Percentiles rank a stretch among this genome's conserved stretches.
Evolutionary conservation across 2,888 invertebrate genomes (phyloP).

Genomic region (Tridacna gigas): DNA sequence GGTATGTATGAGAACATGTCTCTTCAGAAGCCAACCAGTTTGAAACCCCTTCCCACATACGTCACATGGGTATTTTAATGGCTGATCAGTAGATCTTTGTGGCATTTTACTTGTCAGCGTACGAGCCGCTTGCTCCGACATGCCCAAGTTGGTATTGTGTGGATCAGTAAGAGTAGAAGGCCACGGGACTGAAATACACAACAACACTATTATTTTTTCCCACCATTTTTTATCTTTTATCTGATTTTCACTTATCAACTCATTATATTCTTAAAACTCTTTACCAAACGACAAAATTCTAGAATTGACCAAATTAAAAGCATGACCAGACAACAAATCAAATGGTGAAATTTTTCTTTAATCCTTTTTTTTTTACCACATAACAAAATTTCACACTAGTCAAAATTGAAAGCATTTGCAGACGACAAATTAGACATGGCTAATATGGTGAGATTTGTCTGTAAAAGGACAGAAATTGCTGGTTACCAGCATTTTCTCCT

Average conservation of each 20-base stretch:
- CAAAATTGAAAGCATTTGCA: too few species aligned
- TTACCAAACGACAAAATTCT: not conserved
- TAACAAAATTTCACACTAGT: too few species aligned
- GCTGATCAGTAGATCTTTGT: not conserved
- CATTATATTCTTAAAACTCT: not conserved
- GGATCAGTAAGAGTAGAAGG: not conserved
- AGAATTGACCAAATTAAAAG: not conserved
- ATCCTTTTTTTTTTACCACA: too few species aligned
- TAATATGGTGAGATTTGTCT: too few species aligned
- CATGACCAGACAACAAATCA: not conserved
- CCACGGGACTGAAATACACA: not conserved
- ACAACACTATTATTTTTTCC: not conserved
- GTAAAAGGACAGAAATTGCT: too few species aligned
- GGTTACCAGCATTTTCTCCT: too few species aligned
- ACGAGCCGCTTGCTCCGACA: too few species aligned
- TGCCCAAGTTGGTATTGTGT: too few species aligned
- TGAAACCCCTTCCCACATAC: constrained; percentile 10
- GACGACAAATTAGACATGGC: too few species aligned
- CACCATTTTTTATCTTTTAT: too few species aligned
- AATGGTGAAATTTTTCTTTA: too few species aligned
- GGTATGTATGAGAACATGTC: not conserved
- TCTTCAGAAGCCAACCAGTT: not conserved
- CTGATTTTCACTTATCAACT: not conserved
- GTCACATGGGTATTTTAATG: not conserved
- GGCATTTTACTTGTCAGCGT: too few species aligned